Conservation (phyloP, 2,113 vertebrate species). For the Pluvialis apricaria region DNA sequence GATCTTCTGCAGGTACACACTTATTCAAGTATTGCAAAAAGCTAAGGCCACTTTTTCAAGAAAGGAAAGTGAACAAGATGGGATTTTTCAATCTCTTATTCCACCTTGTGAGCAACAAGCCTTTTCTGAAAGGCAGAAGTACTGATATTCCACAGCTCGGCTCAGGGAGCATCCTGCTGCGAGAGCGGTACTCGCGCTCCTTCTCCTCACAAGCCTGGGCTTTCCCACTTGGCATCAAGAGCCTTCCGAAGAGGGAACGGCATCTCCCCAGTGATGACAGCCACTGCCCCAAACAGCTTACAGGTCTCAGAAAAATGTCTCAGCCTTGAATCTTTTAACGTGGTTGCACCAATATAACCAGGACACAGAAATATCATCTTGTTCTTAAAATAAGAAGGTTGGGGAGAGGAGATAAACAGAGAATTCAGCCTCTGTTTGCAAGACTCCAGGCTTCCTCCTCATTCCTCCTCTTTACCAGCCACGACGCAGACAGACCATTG, state of each 20-base stretch:
- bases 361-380: neutral
- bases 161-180: slow-evolving; percentile 43
- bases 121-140: slow-evolving; percentile 57
- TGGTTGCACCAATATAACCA: neutral
- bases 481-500: neutral
- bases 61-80: slow-evolving; percentile 74
- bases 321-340: slow-evolving; percentile 17
- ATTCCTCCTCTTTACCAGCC: neutral
- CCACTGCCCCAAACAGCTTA: slow-evolving; percentile 17
- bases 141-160: slow-evolving; percentile 44
- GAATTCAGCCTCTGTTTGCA: neutral
- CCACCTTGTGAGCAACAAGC: slow-evolving; percentile 59
- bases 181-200: slow-evolving; percentile 24
- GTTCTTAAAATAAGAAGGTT: neutral
- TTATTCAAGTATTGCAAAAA: slow-evolving; percentile 86
- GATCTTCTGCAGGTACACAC: slow-evolving; percentile 72
- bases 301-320: slow-evolving; percentile 40
- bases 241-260: slow-evolving; percentile 33
- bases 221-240: slow-evolving; percentile 45
- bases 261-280: slow-evolving; percentile 27
- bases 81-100: slow-evolving; percentile 65
- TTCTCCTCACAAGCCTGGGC: slow-evolving; percentile 45
- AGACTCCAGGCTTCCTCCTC: neutral
- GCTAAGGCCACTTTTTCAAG: slow-evolving; percentile 84
- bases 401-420: neutral